Evolutionary conservation across 2,797 vertebrate genomes (phyloP).

Genomic region (Champsocephalus gunnari): DNA sequence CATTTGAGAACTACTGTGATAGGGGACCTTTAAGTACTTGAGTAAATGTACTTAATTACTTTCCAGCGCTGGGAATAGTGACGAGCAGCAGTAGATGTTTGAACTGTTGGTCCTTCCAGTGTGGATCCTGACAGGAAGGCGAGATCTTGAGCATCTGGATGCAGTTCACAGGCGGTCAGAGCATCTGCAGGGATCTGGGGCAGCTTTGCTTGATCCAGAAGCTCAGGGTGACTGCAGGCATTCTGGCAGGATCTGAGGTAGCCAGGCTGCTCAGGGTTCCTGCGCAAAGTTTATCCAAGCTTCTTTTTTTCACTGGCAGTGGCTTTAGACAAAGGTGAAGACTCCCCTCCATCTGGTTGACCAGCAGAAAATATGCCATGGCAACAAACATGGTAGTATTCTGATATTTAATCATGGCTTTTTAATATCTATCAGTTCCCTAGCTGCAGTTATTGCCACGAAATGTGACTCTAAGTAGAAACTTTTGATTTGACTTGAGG

Average conservation of each 20-base stretch:
- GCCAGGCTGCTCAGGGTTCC: constrained; percentile 32
- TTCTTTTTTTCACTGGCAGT: constrained; percentile 14
- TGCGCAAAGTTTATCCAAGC: constrained; percentile 15
- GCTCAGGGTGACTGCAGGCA: constrained; percentile 62
- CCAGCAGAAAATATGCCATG: neutral
- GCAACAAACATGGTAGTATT: neutral
- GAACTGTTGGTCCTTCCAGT: constrained; percentile 56
- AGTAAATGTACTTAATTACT: no score
- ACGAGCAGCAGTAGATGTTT: constrained; percentile 37
- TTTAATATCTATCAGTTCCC: neutral
- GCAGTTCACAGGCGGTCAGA: constrained; percentile 61
- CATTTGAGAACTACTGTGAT: no score
- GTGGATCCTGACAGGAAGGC: constrained; percentile 44
- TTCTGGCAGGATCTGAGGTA: constrained; percentile 53
- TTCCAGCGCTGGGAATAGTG: neutral
- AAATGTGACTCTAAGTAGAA: neutral
- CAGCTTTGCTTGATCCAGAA: constrained; percentile 59
- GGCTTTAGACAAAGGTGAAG: constrained; percentile 6
- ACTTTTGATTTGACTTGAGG: constrained; percentile 1
- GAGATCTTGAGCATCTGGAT: constrained; percentile 60
- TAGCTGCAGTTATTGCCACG: neutral
- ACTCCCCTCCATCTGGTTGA: constrained; percentile 10
- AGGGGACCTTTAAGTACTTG: no score
- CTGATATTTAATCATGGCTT: neutral
- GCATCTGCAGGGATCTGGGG: constrained; percentile 70